A percentile compares a stretch with the other conserved stretches of the same genome.
phyloP scores from a whole-genome alignment of 2,797 vertebrate species.

The Emydoidea blandingii region DNA sequence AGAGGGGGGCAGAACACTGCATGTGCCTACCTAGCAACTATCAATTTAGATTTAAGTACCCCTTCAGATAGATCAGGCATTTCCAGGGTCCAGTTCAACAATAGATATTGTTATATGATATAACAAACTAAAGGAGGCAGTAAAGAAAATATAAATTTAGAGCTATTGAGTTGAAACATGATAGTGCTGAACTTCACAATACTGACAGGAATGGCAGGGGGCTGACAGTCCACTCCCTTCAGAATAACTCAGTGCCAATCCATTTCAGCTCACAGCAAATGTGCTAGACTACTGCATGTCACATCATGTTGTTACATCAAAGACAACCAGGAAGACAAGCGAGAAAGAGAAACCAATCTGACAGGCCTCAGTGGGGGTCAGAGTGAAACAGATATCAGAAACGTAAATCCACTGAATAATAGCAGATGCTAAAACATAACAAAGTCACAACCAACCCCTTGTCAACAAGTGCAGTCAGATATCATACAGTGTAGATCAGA shows the following conservation, averaged over 20 bases:
- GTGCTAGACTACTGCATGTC: background rate
- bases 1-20: background rate
- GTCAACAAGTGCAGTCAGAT: background rate
- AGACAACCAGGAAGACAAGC: background rate
- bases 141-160: background rate
- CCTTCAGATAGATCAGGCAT: background rate
- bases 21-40: background rate
- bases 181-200: background rate
- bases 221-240: background rate
- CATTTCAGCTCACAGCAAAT: background rate
- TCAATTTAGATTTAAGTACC: background rate
- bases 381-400: background rate
- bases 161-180: background rate
- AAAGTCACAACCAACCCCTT: accelerated
- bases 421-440: background rate
- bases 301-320: background rate
- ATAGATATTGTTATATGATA: background rate
- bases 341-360: background rate
- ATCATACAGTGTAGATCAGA: background rate
- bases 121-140: background rate
- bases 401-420: background rate
- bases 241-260: background rate
- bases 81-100: background rate
- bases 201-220: background rate
- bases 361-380: background rate